Conservation (phyloP, 2,797 vertebrate genomes). For the Crocodylus rhombifer region DNA sequence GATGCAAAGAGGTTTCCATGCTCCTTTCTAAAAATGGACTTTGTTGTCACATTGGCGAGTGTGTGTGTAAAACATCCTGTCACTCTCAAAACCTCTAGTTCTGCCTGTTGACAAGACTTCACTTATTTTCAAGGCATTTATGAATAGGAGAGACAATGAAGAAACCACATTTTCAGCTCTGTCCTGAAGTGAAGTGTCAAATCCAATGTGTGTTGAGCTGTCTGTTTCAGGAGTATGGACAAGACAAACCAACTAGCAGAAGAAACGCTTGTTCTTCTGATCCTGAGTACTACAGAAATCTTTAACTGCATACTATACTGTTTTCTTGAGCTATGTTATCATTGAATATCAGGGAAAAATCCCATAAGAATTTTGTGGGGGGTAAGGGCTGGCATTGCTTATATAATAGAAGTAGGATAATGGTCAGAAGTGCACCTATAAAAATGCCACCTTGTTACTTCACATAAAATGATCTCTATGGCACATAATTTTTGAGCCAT, state of each 20-base stretch:
- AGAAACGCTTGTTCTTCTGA: neutral
- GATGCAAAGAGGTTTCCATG: conserved; percentile 48
- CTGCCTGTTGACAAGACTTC: conserved; percentile 60
- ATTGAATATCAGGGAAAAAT: neutral
- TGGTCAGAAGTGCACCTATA: neutral
- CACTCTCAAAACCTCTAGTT: conserved; percentile 55
- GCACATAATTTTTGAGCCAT: neutral
- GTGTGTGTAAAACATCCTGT: conserved; percentile 64
- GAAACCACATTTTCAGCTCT: conserved; percentile 31
- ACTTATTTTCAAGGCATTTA: conserved; percentile 67
- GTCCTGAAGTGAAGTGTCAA: conserved; percentile 73
- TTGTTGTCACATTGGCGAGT: conserved; percentile 49
- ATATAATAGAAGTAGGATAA: neutral
- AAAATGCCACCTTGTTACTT: neutral
- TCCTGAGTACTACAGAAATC: neutral
- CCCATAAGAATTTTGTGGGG: neutral
- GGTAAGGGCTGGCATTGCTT: neutral
- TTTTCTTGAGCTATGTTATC: neutral
- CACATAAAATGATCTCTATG: neutral
- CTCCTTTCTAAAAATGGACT: conserved; percentile 47
- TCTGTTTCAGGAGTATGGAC: conserved; percentile 37
- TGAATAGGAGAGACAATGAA: conserved; percentile 29
- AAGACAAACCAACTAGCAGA: conserved; percentile 63
- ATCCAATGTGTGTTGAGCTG: conserved; percentile 51
- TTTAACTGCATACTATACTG: neutral